Base-by-base conservation (phyloP, 1,140 invertebrate species). In the Ceratosolen fusciceps region DNA sequence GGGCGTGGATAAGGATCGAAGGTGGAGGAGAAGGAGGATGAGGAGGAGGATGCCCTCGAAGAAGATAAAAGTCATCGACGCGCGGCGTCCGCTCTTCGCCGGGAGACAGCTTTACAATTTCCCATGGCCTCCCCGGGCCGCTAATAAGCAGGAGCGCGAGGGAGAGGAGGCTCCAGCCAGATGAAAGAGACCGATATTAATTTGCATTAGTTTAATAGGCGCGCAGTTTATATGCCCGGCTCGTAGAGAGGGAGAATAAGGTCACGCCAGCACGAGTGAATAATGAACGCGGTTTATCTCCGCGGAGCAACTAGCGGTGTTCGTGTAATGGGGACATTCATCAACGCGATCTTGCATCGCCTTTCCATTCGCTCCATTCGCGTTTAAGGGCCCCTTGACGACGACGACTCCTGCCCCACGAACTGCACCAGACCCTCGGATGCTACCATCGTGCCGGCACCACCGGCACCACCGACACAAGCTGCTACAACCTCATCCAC, bases 241-340 rank as follows among this genome's bases (percentile, higher is more conserved):
- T 34, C 43, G 29, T 37, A n/a, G 70, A 47, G 60, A 70, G 77
- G 71, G 75, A 81, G 85, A 89, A 89, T 89, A 89, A 89, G 88
- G 88, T 89, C 88, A 88, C 84, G 86, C 85, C 86, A 86, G 87
- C 58, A 37, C 65, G 87, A 88, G 87, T 89, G 88, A 89, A 87
- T 89, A 88, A 89, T 88, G 88, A 89, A 85, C 84, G 87, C 84
- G 86, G 87, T 89, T 89, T 89, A 89, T 89, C 88, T 88, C 85
- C 82, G 86, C 84, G 86, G 85, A 89, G 87, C 88, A 89, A 89
- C 87, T 88, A 88, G 87, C 86, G 85, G 85, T 88, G 87, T 88
- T 88, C 88, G 87, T 88, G 88, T 88, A 89, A 89, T 89, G 88
- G 87, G 85, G 85, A 85, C 88, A 89, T 89, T 89, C 87, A 88